Base-by-base conservation (phyloP, 2,113 vertebrate genomes). In the Eulemur macaco region DNA sequence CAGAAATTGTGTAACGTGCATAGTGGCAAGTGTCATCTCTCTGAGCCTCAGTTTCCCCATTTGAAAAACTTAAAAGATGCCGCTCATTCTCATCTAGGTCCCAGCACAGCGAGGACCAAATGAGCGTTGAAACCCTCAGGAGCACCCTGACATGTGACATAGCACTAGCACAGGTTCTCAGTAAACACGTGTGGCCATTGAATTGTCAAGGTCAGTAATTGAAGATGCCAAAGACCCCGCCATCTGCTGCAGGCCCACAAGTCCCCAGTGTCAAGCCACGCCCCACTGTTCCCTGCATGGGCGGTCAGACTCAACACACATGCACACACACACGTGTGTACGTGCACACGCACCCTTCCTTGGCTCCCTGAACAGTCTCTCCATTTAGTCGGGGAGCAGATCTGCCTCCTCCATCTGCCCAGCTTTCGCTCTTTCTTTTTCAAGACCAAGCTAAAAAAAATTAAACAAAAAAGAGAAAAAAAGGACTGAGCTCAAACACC, bases 271-370 rank as follows among this genome's bases (percentile, higher is more conserved):
- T 81, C 27, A 27, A 60, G 2, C 7, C 11, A 1, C 15, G 37
- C 13, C 64, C 56, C n/a, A 4, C 6, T 11, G n/a, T 37, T 69
- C n/a, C 31, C 23, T 56, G 1, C 37, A 9, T 63, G 31, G 50
- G 7, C 50, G 13, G 77, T 52, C 12, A 63, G 34, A 37, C 47
- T 56, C 8, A 29, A 54, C 71, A 77, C 50, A 45, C 74, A 29
- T 5, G 34, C n/a, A 5, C 29, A 37, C 45, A 45, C 47, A 15
- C n/a, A 63, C 14, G 3, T 3, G 20, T 23, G 18, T 42, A 85
- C 64, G 42, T 37, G 18, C 23, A 3, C n/a, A 0, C 47, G 7
- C 23, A 3, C 45, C 0, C 39, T 12, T 25, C 47, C 37, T 58
- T 13, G 50, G 15, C 20, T 18, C 25, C 11, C 42, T 13, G 0